These are phyloP conservation scores for Vireo griseus DNA, from an alignment of 2,797 vertebrate species.

Conservation along the genomic window DNA sequence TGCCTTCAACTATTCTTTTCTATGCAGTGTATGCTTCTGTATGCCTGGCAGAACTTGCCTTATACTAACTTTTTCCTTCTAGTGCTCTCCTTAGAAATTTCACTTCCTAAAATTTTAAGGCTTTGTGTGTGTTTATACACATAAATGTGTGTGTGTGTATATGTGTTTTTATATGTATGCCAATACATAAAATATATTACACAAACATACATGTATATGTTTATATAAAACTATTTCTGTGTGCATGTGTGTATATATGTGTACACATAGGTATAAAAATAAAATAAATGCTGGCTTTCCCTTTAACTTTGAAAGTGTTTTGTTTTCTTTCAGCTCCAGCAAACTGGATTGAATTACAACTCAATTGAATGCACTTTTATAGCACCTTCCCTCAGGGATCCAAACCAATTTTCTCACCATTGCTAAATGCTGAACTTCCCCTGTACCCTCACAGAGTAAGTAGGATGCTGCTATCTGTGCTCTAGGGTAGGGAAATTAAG, in stretches of 20 bases:
- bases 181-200: not conserved
- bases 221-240: not conserved
- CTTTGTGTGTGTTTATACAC: fast-evolving
- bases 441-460: not conserved
- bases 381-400: slow-evolving; percentile 12
- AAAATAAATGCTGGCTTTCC: not conserved
- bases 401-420: slow-evolving; percentile 27
- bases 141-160: fast-evolving
- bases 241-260: fast-evolving
- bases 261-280: fast-evolving
- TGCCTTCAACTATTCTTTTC: not conserved
- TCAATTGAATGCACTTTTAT: not conserved
- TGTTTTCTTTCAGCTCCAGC: slow-evolving; percentile 5
- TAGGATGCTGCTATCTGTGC: not conserved
- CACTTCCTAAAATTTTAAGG: not conserved
- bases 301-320: not conserved
- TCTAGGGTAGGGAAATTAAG: not conserved
- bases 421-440: slow-evolving; percentile 25
- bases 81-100: not conserved
- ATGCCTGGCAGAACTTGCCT: not conserved
- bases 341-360: slow-evolving; percentile 6
- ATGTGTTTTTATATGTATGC: fast-evolving
- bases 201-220: not conserved
- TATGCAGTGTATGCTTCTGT: fast-evolving
- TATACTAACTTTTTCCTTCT: not conserved